Evolutionary conservation across 2,797 vertebrate genomes (phyloP).

Genomic region (Acropternis orthonyx): DNA sequence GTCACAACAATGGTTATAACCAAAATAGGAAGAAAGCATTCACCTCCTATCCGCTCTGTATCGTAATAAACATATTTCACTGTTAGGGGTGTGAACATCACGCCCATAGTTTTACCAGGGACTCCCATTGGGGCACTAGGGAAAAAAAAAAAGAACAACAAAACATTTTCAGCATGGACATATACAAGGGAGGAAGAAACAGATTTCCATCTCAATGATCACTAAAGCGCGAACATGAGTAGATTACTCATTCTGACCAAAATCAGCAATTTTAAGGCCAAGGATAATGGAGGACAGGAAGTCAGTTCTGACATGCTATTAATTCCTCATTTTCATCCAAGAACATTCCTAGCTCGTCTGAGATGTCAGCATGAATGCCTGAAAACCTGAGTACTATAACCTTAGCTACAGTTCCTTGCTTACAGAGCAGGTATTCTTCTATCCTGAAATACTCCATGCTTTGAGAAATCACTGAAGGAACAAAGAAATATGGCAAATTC

Average conservation of each 20-base stretch:
- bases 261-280: slow-evolving; percentile 9
- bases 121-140: slow-evolving; percentile 96
- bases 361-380: not conserved
- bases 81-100: slow-evolving; percentile 95
- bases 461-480: not conserved
- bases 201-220: not conserved
- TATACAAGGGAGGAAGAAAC: not conserved
- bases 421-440: not conserved
- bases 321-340: not conserved
- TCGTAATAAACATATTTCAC: slow-evolving; percentile 92
- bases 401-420: not conserved
- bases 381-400: not conserved
- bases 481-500: not conserved
- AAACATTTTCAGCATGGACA: not conserved
- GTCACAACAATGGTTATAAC: not conserved
- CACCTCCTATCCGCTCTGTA: slow-evolving; percentile 93
- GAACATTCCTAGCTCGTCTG: not conserved
- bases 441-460: not conserved
- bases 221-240: not conserved
- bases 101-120: slow-evolving; percentile 94
- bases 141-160: not conserved
- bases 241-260: not conserved
- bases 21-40: slow-evolving; percentile 47
- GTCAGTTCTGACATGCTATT: not conserved
- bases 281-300: not conserved